These are phyloP conservation scores for Falco punctatus DNA, from an alignment of 2,113 vertebrate species.

Conservation along the genomic window DNA sequence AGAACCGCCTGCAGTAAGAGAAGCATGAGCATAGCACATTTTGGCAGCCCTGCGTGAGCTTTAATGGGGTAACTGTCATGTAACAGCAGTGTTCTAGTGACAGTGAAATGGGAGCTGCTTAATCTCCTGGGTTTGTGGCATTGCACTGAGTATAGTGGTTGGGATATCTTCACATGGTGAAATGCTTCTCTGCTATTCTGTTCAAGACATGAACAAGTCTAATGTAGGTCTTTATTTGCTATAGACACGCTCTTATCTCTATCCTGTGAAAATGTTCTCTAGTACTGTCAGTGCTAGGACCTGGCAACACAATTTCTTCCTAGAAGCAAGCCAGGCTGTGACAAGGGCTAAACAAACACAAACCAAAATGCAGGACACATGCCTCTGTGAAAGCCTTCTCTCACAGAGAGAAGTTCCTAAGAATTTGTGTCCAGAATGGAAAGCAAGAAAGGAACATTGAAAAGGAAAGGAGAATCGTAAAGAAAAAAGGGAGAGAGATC, in stretches of 20 bases:
- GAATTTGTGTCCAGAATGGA: background rate
- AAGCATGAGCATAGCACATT: rapidly evolving
- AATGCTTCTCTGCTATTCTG: background rate
- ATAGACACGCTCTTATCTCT: background rate
- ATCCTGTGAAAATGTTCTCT: background rate
- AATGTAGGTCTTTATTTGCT: background rate
- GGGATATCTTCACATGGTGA: background rate
- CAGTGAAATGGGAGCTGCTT: background rate
- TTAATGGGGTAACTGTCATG: background rate
- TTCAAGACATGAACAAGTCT: background rate
- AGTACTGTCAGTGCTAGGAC: background rate
- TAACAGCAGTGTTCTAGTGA: rapidly evolving
- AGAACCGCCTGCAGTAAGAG: background rate
- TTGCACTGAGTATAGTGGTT: background rate
- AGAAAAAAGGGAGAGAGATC: rapidly evolving
- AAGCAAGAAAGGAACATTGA: background rate
- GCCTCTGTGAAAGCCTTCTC: background rate
- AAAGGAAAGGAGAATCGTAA: background rate
- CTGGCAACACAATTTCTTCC: background rate
- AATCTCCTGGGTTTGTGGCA: background rate
- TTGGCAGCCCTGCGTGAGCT: background rate
- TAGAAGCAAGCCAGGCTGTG: background rate
- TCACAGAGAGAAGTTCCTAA: background rate
- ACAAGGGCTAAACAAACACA: background rate
- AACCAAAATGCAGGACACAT: background rate